A percentile compares a stretch with the other conserved stretches of the same genome.
These are phyloP conservation scores for Hedya salicella DNA, from an alignment of 2,888 invertebrate genomes.

Conservation along the genomic window DNA sequence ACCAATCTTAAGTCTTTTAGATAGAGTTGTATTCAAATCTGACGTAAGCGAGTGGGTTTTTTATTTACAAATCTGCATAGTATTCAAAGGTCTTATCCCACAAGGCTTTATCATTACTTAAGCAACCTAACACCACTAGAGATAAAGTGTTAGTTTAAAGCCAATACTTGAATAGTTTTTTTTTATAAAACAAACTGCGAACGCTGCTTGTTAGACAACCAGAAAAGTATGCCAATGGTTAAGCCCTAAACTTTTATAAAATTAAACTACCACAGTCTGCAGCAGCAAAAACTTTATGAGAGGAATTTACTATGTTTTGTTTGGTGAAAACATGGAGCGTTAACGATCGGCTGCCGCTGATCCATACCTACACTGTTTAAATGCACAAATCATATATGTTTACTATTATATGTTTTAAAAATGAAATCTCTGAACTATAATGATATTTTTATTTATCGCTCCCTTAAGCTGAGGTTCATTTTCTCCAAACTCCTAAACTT, in stretches of 20 bases:
- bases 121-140: too few species aligned
- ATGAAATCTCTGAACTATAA: too few species aligned
- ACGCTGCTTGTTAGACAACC: slow-evolving; percentile 26
- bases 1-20: background rate
- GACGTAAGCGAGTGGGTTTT: background rate
- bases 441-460: too few species aligned
- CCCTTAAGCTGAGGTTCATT: too few species aligned
- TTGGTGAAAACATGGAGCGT: background rate
- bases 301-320: background rate
- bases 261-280: slow-evolving; percentile 29
- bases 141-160: background rate
- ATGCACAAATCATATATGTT: too few species aligned
- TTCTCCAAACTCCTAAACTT: too few species aligned
- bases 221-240: slow-evolving; percentile 10
- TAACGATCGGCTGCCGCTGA: too few species aligned
- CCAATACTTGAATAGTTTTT: background rate
- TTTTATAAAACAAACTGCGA: slow-evolving; percentile 22
- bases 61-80: background rate
- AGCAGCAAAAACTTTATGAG: background rate
- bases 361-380: too few species aligned
- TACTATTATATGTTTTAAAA: too few species aligned
- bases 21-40: background rate
- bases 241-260: slow-evolving; percentile 22
- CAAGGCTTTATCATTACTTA: too few species aligned
- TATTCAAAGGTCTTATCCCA: too few species aligned